Evolutionary conservation across 2,888 invertebrate genomes (phyloP), one percentile per base, ranked within the genome.

Genomic region (Philereme transversata): DNA sequence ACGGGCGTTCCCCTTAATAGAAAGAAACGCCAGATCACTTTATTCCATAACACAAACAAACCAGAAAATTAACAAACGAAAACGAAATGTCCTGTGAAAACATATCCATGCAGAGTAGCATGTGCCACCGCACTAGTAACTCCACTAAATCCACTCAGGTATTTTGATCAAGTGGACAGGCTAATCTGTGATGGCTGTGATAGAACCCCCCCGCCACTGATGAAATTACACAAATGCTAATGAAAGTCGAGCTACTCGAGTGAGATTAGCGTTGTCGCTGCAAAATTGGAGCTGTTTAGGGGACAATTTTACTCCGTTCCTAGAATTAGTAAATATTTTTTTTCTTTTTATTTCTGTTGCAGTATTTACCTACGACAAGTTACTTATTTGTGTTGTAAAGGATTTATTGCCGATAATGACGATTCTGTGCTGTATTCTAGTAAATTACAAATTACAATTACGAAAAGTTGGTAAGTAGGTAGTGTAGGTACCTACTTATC

Each of bases 141-240:
- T 40, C 6, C 4, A 40, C 40, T 8, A 40, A 4, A 7, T 7
- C 36, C 22, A 6, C 5, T 5, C 36, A 33, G 33, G 33, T 10
- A 6, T n/a, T 22, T n/a, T 38, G 4, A 38, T 51, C 46, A 36
- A 57, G 49, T 50, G 46, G 46, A 53, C 55, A 10, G 49, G 56
- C 63, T 56, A 41, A 56, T 58, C 57, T 60, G 48, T 60, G 65
- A 69, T 60, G 69, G 67, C 69, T 71, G 63, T 48, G 69, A 66
- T 67, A 41, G 33, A 45, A 50, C 55, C 58, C 69, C 66, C 76
- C 77, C 78, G 82, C 77, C 74, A 66, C 79, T 83, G 84, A 86
- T 87, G 85, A 87, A 87, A 88, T 88, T 88, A 86, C 84, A 84
- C 83, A 83, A 89, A 88, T 86, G 85, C 82, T 88, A 89, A 88